Conservation (phyloP, 2,113 vertebrate genomes). For the Calypte anna region DNA sequence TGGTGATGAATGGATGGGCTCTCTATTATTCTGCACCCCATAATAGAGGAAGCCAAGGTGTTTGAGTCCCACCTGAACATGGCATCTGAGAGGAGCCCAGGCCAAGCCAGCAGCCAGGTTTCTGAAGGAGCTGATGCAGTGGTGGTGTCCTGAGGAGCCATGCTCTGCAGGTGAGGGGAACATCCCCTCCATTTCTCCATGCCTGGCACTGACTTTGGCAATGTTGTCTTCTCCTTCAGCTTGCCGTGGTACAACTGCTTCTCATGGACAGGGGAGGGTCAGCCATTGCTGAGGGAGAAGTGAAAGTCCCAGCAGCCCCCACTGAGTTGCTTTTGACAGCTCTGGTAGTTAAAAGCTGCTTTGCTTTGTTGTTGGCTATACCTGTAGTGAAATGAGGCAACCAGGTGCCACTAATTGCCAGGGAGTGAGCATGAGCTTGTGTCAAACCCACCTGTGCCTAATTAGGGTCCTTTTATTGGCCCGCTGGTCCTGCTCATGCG, state of each 20-base stretch:
- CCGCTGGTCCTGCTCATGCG: too few species aligned
- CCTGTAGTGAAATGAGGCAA: too few species aligned
- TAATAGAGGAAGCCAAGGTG: not conserved
- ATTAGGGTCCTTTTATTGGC: too few species aligned
- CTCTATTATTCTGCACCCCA: not conserved
- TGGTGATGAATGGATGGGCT: not conserved
- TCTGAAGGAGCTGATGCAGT: not conserved
- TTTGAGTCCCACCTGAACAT: not conserved
- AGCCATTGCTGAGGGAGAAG: not conserved
- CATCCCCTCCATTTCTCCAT: not conserved
- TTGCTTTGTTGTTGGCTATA: not conserved
- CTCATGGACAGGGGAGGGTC: not conserved
- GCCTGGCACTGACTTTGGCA: accelerated
- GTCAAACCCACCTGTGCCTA: too few species aligned
- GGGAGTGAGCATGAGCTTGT: too few species aligned
- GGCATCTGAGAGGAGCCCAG: not conserved
- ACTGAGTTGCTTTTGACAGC: not conserved
- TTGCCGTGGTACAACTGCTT: not conserved
- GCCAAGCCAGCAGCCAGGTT: not conserved
- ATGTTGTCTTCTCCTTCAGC: not conserved
- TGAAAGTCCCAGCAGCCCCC: not conserved
- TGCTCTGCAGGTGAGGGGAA: not conserved
- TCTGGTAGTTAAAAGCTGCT: not conserved
- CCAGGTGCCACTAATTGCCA: too few species aligned
- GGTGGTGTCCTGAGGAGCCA: accelerated